phyloP scores from a whole-genome alignment of 2,888 invertebrate species.

The Bellardia bayeri region DNA sequence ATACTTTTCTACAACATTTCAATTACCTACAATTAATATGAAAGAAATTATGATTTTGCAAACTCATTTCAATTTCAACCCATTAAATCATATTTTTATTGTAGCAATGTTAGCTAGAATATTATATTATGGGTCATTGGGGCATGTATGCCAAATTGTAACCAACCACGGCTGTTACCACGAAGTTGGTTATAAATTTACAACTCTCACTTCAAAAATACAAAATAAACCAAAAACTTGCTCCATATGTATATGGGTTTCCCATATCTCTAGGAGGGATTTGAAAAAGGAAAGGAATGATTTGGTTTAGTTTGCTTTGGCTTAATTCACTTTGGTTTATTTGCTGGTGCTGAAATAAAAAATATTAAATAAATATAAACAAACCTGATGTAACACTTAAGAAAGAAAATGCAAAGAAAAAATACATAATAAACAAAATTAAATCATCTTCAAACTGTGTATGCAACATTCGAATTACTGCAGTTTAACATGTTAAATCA shows the following conservation, averaged over 20 bases:
- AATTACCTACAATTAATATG: no score
- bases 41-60: no score
- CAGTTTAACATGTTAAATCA: slow-evolving; percentile 60
- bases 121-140: background rate
- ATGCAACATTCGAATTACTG: slow-evolving; percentile 48
- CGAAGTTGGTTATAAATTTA: background rate
- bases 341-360: background rate
- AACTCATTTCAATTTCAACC: no score
- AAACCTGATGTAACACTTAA: slow-evolving; percentile 58
- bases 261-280: background rate
- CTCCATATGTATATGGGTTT: background rate
- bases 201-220: slow-evolving; percentile 3
- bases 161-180: background rate
- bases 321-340: slow-evolving; percentile 4
- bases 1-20: no score
- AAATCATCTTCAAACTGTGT: slow-evolving; percentile 66
- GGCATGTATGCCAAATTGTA: background rate
- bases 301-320: background rate
- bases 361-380: slow-evolving; percentile 25
- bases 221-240: slow-evolving; percentile 28
- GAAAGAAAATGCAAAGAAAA: background rate
- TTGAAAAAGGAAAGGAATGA: slow-evolving; percentile 39
- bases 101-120: background rate
- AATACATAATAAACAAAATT: slow-evolving; percentile 37
- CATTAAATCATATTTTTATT: no score